These are phyloP conservation scores for Agrotis puta DNA, from an alignment of 2,888 invertebrate species.

Conservation along the genomic window DNA sequence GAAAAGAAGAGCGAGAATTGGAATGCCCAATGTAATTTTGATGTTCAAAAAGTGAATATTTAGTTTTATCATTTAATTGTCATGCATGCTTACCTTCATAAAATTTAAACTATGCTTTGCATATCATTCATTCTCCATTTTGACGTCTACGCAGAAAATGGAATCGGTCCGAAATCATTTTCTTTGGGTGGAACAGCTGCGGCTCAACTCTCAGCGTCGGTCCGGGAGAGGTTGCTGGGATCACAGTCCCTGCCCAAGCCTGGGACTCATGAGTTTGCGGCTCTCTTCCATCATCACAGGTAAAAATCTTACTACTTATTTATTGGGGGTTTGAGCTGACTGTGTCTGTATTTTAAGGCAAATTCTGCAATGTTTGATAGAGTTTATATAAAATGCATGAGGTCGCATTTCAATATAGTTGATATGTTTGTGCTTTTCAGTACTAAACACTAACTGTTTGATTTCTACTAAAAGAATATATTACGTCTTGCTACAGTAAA, in stretches of 20 bases:
- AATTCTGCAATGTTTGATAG: slow-evolving; percentile 15
- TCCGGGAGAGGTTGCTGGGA: slow-evolving; percentile 96
- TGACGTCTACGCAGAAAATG: slow-evolving; percentile 89
- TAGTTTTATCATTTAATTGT: too few relatives aligned
- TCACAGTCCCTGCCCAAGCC: slow-evolving; percentile 96
- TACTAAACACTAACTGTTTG: slow-evolving; percentile 39
- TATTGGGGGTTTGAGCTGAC: slow-evolving; percentile 4
- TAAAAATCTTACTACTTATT: slow-evolving; percentile 64
- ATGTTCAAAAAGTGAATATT: too few relatives aligned
- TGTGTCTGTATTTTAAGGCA: slow-evolving; percentile 9
- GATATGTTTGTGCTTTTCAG: slow-evolving; percentile 35
- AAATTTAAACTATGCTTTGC: slow-evolving; percentile 29
- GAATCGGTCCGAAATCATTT: slow-evolving; percentile 95
- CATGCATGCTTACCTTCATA: not conserved
- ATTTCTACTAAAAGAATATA: not conserved
- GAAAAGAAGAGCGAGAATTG: too few relatives aligned
- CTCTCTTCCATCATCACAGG: slow-evolving; percentile 92
- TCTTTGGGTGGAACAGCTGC: slow-evolving; percentile 96
- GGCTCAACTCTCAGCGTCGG: slow-evolving; percentile 96
- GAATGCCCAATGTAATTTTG: too few relatives aligned
- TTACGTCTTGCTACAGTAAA: not conserved
- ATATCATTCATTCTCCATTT: slow-evolving; percentile 47
- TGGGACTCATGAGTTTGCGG: slow-evolving; percentile 93
- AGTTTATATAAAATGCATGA: slow-evolving; percentile 25
- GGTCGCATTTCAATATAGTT: not conserved